These are phyloP conservation scores for Ectobius pallidus DNA, from an alignment of 2,888 invertebrate genomes.

Conservation along the genomic window DNA sequence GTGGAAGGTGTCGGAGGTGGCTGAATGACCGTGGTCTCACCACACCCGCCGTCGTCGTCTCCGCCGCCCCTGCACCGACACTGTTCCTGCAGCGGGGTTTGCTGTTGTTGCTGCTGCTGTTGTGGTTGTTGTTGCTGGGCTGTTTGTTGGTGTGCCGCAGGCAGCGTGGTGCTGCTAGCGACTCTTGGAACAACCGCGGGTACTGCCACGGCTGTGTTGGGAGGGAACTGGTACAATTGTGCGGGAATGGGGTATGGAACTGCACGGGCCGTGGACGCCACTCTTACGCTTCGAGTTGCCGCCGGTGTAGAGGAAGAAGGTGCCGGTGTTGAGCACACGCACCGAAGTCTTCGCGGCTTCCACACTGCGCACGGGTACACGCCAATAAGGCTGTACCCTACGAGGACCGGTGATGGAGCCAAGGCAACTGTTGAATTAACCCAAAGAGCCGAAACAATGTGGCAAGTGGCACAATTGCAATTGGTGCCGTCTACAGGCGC, in stretches of 20 bases:
- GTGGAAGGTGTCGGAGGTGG: constrained; percentile 38
- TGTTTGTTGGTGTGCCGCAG: no score
- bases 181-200: constrained; percentile 36
- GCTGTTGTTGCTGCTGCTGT: background rate
- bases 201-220: constrained; percentile 34
- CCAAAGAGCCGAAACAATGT: constrained; percentile 7
- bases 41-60: constrained; percentile 38
- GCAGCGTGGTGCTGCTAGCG: constrained; percentile 33
- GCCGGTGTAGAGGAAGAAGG: constrained; percentile 20
- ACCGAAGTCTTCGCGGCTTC: constrained; percentile 51
- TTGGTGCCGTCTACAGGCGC: background rate
- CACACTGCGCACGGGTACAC: constrained; percentile 62
- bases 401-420: constrained; percentile 41
- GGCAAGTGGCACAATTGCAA: background rate
- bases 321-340: constrained; percentile 1
- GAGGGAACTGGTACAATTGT: constrained; percentile 39
- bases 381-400: constrained; percentile 62
- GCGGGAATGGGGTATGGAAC: constrained; percentile 47
- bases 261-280: constrained; percentile 48
- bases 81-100: constrained; percentile 34
- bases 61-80: constrained; percentile 39
- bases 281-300: constrained; percentile 43
- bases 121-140: constrained; percentile 5
- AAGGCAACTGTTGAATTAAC: constrained; percentile 40
- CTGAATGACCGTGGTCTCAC: constrained; percentile 40